phyloP scores from a whole-genome alignment of 2,113 vertebrate species.

The Chionis minor region DNA sequence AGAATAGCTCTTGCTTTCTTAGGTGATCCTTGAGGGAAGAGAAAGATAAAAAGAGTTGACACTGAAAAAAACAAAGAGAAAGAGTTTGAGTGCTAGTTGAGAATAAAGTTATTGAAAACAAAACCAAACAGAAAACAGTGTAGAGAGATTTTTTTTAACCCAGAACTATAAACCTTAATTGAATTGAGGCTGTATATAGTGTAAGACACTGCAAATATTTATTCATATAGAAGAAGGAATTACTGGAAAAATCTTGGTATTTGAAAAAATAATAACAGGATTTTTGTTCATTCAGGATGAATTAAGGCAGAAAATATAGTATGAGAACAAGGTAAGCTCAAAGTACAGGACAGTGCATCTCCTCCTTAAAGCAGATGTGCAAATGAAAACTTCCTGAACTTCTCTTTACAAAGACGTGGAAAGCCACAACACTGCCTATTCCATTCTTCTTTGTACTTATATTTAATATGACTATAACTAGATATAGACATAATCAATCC shows the following conservation, averaged over 20 bases:
- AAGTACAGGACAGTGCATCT: not conserved
- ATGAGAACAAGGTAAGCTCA: not conserved
- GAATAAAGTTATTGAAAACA: not conserved
- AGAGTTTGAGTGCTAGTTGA: not conserved
- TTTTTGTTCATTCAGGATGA: not conserved
- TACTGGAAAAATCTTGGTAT: not conserved
- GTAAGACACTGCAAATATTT: not conserved
- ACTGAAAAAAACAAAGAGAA: not conserved
- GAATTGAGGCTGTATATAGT: not conserved
- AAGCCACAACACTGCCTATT: not conserved
- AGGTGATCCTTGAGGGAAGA: not conserved
- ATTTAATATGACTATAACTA: not conserved
- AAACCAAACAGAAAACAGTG: not conserved
- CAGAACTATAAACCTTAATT: not conserved
- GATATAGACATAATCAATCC: accelerated
- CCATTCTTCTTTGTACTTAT: not conserved
- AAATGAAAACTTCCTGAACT: not conserved
- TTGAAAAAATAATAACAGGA: not conserved
- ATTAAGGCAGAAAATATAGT: not conserved
- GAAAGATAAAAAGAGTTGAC: not conserved
- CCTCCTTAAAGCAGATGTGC: not conserved
- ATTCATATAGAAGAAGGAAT: not conserved
- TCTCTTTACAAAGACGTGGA: not conserved
- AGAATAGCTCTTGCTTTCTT: not conserved
- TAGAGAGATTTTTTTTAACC: too few relatives aligned